phyloP scores from a whole-genome alignment of 2,797 vertebrate genomes.

The Scarus forsteni region DNA sequence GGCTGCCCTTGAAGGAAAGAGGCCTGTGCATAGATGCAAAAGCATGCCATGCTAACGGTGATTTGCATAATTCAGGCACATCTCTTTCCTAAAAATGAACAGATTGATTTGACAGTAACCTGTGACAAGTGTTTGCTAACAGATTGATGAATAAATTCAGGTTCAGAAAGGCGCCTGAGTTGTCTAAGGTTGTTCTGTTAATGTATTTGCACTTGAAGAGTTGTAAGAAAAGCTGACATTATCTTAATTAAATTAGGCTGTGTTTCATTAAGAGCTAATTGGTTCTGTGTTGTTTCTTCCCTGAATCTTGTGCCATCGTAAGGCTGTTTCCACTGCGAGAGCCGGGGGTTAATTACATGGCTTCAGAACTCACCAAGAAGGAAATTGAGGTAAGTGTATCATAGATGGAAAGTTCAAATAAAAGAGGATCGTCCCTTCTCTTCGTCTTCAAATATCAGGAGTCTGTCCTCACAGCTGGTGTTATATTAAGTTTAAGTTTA shows the following conservation, averaged over 20 bases:
- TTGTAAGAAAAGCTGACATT: background rate
- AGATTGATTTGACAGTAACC: too few relatives aligned
- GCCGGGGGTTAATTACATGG: constrained; percentile 94
- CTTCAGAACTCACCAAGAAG: constrained; percentile 89
- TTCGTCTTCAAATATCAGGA: too few relatives aligned
- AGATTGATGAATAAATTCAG: too few relatives aligned
- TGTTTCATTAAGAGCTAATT: constrained; percentile 24
- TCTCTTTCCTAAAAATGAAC: too few relatives aligned
- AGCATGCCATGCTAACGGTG: too few relatives aligned
- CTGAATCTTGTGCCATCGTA: constrained; percentile 16
- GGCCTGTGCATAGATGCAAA: too few relatives aligned
- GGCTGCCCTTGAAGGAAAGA: too few relatives aligned
- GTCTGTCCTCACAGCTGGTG: too few relatives aligned
- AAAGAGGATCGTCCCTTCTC: background rate
- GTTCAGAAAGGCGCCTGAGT: background rate
- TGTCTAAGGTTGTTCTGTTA: background rate
- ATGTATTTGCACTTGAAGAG: background rate
- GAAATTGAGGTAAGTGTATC: constrained; percentile 90
- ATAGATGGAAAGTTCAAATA: too few relatives aligned
- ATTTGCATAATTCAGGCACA: too few relatives aligned
- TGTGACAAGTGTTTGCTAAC: too few relatives aligned
- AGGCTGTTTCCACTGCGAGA: constrained; percentile 98
- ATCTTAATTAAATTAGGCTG: background rate
- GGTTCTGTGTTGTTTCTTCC: constrained; percentile 35
- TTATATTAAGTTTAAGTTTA: too few relatives aligned